Evolutionary conservation across 2,888 invertebrate species (phyloP).

Genomic region (Cactoblastis cactorum): DNA sequence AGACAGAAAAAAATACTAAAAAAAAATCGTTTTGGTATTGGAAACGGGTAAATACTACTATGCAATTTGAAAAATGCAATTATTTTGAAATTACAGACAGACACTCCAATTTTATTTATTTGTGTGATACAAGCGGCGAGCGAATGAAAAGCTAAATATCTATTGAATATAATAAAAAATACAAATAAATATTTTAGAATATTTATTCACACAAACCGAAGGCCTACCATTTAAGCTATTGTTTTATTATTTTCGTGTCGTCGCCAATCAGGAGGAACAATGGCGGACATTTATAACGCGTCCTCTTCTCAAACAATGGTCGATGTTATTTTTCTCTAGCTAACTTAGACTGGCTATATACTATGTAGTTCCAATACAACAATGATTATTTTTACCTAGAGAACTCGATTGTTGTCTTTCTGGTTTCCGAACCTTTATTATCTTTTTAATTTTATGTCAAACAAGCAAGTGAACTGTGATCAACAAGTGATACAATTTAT

Average conservation of each 20-base stretch:
- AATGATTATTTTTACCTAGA: background rate
- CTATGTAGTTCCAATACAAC: background rate
- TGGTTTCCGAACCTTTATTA: too few relatives aligned
- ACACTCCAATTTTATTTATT: background rate
- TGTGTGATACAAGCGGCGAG: background rate
- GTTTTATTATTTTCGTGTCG: constrained; percentile 47
- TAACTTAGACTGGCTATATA: background rate
- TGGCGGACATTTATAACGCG: constrained; percentile 16
- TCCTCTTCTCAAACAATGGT: constrained; percentile 49
- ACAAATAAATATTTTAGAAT: constrained; percentile 23
- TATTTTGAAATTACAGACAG: background rate
- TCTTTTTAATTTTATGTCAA: too few relatives aligned
- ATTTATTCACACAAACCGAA: constrained; percentile 14
- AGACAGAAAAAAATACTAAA: too few relatives aligned
- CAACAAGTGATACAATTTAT: too few relatives aligned
- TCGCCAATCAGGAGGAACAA: constrained; percentile 57
- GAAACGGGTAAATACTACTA: too few relatives aligned
- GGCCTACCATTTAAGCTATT: constrained; percentile 47
- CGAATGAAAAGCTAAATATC: background rate
- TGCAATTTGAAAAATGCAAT: background rate
- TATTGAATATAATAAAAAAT: background rate
- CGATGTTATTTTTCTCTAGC: background rate
- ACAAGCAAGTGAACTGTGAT: too few relatives aligned
- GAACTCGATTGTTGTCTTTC: too few relatives aligned
- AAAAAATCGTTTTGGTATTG: too few relatives aligned